Evolutionary conservation across 2,888 invertebrate genomes (phyloP), one percentile per base, ranked within the genome.

Genomic region (Chesias legatella): DNA sequence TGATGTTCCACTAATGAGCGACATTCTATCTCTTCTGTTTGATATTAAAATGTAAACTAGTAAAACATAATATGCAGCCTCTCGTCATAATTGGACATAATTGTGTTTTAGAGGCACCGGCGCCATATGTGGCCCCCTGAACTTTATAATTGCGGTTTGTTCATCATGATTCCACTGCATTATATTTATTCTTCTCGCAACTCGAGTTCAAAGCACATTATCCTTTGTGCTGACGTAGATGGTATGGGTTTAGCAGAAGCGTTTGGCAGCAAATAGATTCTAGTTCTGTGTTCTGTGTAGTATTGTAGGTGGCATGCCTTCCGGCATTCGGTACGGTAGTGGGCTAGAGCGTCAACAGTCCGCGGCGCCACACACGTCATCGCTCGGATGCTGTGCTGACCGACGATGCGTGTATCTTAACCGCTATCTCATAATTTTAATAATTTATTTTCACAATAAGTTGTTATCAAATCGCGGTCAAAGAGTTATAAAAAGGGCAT

Each of bases 1-100:
- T 35, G 28, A 63, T 61, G 58, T 61, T 61, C 56, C 44, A 56
- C 63, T 76, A 76, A 80, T 73, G 67, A 72, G 63, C 55, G 52
- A 63, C 68, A 70, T 76, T 77, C 71, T 67, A 69, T 70, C 58
- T 62, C 53, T 68, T 56, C 58, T 56, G 61, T 61, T 68, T 63
- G 53, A 60, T 53, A 59, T 61, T 53, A 56, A 62, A 61, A 64
- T 63, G 60, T 63, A 60, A 63, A 65, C 57, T 59, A 60, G 51
- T 53, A 45, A 42, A 48, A 51, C 53, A 58, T 56, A 13, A 63
- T 63, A 58, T 57, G 56, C 56, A 50, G 44, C 53, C 56, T 46
- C 56, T 62, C 53, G 43, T 51, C 60, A 58, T 71, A 72, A 73
- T 74, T 70, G 63, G 61, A 32, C 57, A 60, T 66, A 73, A 72